Evolutionary conservation across 2,888 invertebrate species (phyloP), one percentile per base, ranked within the genome.

Genomic region (Agrenia bidenticulata): DNA sequence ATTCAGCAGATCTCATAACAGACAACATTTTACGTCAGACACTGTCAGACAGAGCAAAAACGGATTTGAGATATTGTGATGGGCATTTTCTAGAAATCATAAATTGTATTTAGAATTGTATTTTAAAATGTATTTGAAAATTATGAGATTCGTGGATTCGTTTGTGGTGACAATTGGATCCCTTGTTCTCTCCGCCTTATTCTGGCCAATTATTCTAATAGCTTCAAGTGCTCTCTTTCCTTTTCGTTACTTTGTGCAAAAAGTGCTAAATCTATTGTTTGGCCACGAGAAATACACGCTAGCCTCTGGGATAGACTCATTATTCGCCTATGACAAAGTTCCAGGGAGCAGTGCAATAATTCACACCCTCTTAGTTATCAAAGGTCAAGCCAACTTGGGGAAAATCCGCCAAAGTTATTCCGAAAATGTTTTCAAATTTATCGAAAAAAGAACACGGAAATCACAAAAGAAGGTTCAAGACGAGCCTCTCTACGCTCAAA

Each of bases 291-390:
- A 51, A 17, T 67, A 60, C 26, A 63, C 26, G 1, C 41, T 70
- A 15, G 65, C 63, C 4, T 19, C 27, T n/a, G 61, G 59, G 11
- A 54, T 65, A 1, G 70, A 70, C 42, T 64, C 67, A 13, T 17
- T 70, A 1, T 67, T 70, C 54, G 65, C 63, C 5, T 60, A 70
- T 21, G 63, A 67, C 39, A 19, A 37, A 17, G 42, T 23, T 42
- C n/a, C 55, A 17, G 66, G 66, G 2, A 67, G 61, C 27, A 67
- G 62, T 62, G 61, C 66, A 39, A 27, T 70, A 24, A 70, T 67
- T 51, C 69, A 70, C 51, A 56, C 58, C 24, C 27, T 67, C 13
- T 57, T 64, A 27, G 60, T 70, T 7, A 61, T 62, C 24, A 64
- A 64, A 50, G 69, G 69, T 1, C 41, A 61, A 1, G 62, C 66